These are phyloP conservation scores for Allygus modestus DNA, from an alignment of 2,888 invertebrate species.

Conservation along the genomic window DNA sequence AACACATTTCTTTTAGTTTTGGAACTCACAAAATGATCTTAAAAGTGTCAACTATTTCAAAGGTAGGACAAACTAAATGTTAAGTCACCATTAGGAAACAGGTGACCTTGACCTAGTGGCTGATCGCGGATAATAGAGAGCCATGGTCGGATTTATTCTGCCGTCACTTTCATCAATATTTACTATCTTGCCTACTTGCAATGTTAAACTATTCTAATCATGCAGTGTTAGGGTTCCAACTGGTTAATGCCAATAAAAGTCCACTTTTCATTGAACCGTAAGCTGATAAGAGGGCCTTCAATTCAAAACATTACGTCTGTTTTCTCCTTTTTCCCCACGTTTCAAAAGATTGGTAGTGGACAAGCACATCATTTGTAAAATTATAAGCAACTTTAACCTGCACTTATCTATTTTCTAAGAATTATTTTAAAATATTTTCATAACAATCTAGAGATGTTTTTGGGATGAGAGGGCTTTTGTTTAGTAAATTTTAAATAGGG, in stretches of 20 bases:
- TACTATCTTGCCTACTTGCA: slow-evolving; percentile 24
- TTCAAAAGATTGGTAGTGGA: neutral
- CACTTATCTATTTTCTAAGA: too few species aligned
- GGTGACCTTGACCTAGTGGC: neutral
- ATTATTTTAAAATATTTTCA: too few species aligned
- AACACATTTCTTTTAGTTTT: too few species aligned
- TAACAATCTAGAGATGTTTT: too few species aligned
- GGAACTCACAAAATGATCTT: too few species aligned
- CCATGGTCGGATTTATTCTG: slow-evolving; percentile 13
- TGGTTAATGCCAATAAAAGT: slow-evolving; percentile 19
- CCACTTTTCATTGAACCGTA: slow-evolving; percentile 5
- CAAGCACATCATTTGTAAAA: too few species aligned
- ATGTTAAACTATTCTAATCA: slow-evolving; percentile 12
- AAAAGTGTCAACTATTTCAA: too few species aligned
- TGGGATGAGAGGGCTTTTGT: too few species aligned
- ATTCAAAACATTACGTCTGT: neutral
- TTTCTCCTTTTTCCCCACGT: neutral
- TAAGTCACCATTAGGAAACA: too few species aligned
- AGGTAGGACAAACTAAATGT: too few species aligned
- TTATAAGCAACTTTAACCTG: too few species aligned
- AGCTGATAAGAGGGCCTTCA: neutral
- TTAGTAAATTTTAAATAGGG: too few species aligned
- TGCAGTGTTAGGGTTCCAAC: neutral
- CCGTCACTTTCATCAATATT: slow-evolving; percentile 15
- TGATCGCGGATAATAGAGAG: neutral